Base-by-base conservation (phyloP, 2,888 invertebrate genomes). In the Meiosimyza decipiens region DNA sequence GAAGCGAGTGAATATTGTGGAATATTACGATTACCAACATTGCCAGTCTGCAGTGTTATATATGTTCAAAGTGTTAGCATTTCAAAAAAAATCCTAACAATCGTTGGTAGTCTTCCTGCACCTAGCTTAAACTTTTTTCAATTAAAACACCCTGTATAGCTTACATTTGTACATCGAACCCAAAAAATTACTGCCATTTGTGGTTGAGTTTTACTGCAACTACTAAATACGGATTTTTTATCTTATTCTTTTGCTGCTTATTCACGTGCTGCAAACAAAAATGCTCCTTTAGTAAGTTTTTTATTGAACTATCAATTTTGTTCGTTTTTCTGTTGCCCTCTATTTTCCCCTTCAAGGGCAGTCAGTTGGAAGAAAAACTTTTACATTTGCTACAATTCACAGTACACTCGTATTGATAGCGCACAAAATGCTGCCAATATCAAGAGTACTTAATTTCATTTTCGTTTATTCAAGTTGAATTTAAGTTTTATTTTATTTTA, bases 261-360 rank as follows among this genome's bases (percentile, higher is more conserved):
- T 40, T 40, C 40, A 40, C 40, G 40, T 40, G 9, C 9, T 40
- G 40, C 40, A 40, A 40, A 7, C 40, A 40, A 40, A 40, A 28
- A 55, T 55, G 6, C 33, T 60, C 33, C 33, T 4, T 60, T 33
- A 33, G 6, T 28, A 3, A 51, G 33, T 64, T 50, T 64, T n/a
- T 51, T 22, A 51, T 22, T 64, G 28, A 64, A 51, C 64, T 64
- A 64, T 64, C 64, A 64, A 64, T 64, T 50, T 28, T 51, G 40
- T 40, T 49, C 64, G 51, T 64, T 51, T 9, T 40, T 51, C 49
- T 22, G 11, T 22, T 51, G 50, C 28, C 22, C 28, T 7, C 59
- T 5, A 18, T 60, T 28, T 60, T 28, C 22, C 9, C 59, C 15
- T 15, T 60, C 28, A 13, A 15, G 6, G 15, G 22, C 47, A 63